phyloP scores from a whole-genome alignment of 2,113 vertebrate genomes.

The Chaetodon auriga region DNA sequence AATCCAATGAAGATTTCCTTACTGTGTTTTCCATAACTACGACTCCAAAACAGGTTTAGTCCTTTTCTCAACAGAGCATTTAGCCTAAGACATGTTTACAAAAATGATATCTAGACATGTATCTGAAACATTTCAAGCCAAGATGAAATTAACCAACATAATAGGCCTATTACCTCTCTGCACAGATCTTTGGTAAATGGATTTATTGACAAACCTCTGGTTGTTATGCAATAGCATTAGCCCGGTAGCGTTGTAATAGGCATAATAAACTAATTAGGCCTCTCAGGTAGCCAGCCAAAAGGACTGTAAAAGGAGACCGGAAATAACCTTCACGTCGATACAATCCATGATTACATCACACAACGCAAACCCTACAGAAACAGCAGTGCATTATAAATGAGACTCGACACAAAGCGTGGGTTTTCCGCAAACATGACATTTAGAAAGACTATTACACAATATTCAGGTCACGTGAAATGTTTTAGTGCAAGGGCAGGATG shows the following conservation, averaged over 20 bases:
- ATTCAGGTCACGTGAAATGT: background rate
- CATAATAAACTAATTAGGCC: conserved; percentile 21
- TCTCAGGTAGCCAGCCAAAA: conserved; percentile 18
- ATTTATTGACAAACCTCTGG: conserved; percentile 26
- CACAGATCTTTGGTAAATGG: conserved; percentile 15
- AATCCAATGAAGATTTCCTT: background rate
- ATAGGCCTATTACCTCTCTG: background rate
- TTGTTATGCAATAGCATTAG: conserved; percentile 48
- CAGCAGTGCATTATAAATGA: conserved; percentile 8
- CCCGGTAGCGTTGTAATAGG: conserved; percentile 20
- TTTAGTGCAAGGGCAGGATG: conserved; percentile 1
- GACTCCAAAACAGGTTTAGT: background rate
- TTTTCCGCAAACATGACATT: background rate
- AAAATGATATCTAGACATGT: background rate
- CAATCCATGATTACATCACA: conserved; percentile 35
- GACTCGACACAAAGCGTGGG: conserved; percentile 1
- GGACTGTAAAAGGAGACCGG: conserved; percentile 6
- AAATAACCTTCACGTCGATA: conserved; percentile 3
- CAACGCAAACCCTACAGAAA: background rate
- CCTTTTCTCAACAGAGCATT: background rate
- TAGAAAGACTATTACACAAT: conserved; percentile 19
- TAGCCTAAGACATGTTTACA: background rate
- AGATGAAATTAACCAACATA: conserved; percentile 20
- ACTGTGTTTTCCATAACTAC: background rate
- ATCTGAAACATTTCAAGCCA: conserved; percentile 10